Conservation (phyloP, 2,797 vertebrate species). For the Macropodus opercularis region DNA sequence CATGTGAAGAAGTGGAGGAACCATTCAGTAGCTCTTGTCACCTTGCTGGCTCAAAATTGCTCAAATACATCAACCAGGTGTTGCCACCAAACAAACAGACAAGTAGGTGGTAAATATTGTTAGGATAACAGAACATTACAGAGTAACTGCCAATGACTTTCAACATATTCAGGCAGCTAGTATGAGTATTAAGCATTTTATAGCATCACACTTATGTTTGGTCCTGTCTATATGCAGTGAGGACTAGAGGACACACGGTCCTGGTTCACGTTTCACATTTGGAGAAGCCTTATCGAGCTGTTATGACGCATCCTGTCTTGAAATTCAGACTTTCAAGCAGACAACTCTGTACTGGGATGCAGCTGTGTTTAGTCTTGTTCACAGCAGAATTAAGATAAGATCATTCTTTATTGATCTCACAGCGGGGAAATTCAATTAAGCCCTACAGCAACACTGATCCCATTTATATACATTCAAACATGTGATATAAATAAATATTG, state of each 20-base stretch:
- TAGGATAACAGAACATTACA: neutral
- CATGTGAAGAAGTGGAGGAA: no score
- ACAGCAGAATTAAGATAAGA: no score
- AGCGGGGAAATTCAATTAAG: no score
- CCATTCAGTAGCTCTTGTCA: neutral
- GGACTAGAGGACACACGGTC: slow-evolving; percentile 24
- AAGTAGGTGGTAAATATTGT: neutral
- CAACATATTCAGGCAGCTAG: neutral
- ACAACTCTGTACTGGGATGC: slow-evolving; percentile 12
- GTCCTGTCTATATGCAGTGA: neutral
- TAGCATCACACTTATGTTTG: neutral
- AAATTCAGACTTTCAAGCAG: slow-evolving; percentile 45
- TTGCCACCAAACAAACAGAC: neutral
- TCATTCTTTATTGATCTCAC: no score
- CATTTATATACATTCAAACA: neutral
- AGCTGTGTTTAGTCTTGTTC: neutral
- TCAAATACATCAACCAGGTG: neutral
- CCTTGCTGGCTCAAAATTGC: neutral
- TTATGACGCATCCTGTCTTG: slow-evolving; percentile 31
- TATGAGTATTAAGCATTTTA: neutral
- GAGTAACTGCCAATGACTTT: neutral
- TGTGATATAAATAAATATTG: no score
- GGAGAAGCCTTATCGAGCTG: slow-evolving; percentile 34
- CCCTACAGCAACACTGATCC: slow-evolving; percentile 18
- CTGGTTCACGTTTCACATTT: slow-evolving; percentile 52